Evolutionary conservation across 1,140 invertebrate genomes (phyloP), one percentile per base, ranked within the genome.

Genomic region (Drosophila fuyamai): DNA sequence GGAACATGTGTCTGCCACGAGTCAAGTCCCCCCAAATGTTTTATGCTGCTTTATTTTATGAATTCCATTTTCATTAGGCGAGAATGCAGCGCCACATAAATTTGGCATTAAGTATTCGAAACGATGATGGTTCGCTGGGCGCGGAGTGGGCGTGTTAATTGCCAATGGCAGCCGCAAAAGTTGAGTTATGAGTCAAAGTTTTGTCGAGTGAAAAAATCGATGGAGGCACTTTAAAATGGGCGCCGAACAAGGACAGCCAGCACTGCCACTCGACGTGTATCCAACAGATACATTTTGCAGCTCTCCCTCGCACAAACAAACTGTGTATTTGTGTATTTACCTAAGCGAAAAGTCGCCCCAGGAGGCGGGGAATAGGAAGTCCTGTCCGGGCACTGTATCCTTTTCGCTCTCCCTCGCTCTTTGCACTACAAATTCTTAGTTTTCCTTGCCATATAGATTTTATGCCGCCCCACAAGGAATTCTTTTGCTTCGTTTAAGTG

Each of bases 41-140:
- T 74, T 67, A 61, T 75, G 77, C 41, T 57, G 51, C 38, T 66
- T 44, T 66, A 46, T 66, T 63, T 75, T 80, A 80, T 75, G 70
- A 79, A 74, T 61, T 62, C 62, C 61, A 80, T 79, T 80, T 74
- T 80, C 76, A 79, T 80, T 67, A 75, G 61, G 14, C 46, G 77
- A 51, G 65, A 80, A 80, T 80, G 76, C 61, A 75, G 46, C 62
- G 77, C 70, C 77, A 75, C 77, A 80, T 80, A 80, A 80, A 79
- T 80, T 75, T 80, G 77, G 61, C 73, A 76, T 76, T 76, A 76
- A 54, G 71, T 46, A 75, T 51, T 76, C 48, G 60, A 32, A 75
- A 58, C 57, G 59, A 44, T 65, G 53, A 65, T 56, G 60, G 40
- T 36, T 56, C 27, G 23, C 14, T 14, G 68, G 23, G 40, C 36